Base-by-base conservation (phyloP, 2,888 invertebrate genomes). In the Callyntrura sp. region DNA sequence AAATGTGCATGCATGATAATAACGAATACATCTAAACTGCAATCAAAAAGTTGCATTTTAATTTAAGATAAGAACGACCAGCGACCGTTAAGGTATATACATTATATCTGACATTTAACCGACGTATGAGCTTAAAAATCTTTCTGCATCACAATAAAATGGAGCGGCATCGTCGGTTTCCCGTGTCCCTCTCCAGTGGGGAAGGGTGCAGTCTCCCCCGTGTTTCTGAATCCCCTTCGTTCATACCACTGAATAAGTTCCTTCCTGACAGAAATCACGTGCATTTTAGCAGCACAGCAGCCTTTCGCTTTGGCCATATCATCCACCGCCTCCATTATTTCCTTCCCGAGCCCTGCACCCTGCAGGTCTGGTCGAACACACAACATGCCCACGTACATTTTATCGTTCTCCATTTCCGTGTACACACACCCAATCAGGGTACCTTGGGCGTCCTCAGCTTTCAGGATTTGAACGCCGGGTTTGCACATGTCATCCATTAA, bases 231-330 rank as follows among this genome's bases (percentile, higher is more conserved):
- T 43, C 92, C 92, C 23, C 35, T 48, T 25, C 91, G 23, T 51
- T 88, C 85, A 79, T 92, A 92, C 86, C 87, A 92, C 9, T 68
- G 87, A 60, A 92, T 87, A 12, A 92, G 62, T 28, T 90, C 91
- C 0, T 70, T 23, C 11, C 92, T 48, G 17, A 8, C n/a, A 4
- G 87, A 84, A 43, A 92, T 87, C 4, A 92, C 92, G 11, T 68
- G 57, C 82, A 92, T 91, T 14, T 51, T 62, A 3, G 84, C 11
- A n/a, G 85, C 83, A 14, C 35, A 35, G 45, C 91, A 92, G 11
- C 82, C 78, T 23, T 79, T 23, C 5, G 68, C 57, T 23, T 45
- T 62, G 11, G 91, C 92, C 60, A 85, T 43, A 4, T 90, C 76
- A 20, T 90, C 90, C 5, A 85, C 90, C 2, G 88, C 85, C 14